Evolutionary conservation across 1,140 invertebrate species (phyloP).

Genomic region (Pygmarrhopalites habei): DNA sequence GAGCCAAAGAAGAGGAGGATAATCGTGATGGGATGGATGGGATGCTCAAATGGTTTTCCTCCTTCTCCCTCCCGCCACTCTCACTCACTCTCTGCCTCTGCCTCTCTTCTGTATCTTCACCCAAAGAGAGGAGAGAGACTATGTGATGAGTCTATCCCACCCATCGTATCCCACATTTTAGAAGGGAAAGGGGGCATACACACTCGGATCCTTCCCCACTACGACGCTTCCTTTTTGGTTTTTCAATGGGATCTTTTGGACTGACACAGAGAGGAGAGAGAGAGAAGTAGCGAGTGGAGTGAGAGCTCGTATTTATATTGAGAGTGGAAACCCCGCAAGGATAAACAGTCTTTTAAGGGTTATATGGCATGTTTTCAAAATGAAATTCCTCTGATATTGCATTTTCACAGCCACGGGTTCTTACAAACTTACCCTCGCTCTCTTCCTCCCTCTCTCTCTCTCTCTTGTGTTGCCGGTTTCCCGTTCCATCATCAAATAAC

Average conservation of each 20-base stretch:
- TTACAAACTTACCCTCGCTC: conserved; percentile 3
- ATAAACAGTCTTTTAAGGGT: conserved; percentile 39
- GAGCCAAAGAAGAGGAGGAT: not conserved
- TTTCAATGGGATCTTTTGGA: too few relatives aligned
- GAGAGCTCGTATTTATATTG: conserved; percentile 23
- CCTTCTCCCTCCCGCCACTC: not conserved
- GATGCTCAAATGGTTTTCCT: not conserved
- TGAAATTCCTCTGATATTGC: conserved; percentile 43
- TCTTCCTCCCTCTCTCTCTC: not conserved
- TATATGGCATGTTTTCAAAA: conserved; percentile 41
- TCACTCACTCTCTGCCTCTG: too few relatives aligned
- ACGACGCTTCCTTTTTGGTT: too few relatives aligned
- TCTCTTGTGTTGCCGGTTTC: not conserved
- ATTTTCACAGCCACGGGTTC: conserved; percentile 36
- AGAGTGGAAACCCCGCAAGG: conserved; percentile 32
- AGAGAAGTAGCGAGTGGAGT: not conserved
- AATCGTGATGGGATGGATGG: not conserved
- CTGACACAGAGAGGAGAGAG: conserved; percentile 10
- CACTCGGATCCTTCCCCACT: too few relatives aligned
- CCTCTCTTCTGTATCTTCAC: too few relatives aligned
- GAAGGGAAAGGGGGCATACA: too few relatives aligned
- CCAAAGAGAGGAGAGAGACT: too few relatives aligned
- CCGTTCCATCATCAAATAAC: conserved; percentile 39
- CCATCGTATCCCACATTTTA: too few relatives aligned
- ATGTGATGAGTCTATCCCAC: too few relatives aligned